phyloP scores from a whole-genome alignment of 2,888 invertebrate species.

The Caenorhabditis wallacei region DNA sequence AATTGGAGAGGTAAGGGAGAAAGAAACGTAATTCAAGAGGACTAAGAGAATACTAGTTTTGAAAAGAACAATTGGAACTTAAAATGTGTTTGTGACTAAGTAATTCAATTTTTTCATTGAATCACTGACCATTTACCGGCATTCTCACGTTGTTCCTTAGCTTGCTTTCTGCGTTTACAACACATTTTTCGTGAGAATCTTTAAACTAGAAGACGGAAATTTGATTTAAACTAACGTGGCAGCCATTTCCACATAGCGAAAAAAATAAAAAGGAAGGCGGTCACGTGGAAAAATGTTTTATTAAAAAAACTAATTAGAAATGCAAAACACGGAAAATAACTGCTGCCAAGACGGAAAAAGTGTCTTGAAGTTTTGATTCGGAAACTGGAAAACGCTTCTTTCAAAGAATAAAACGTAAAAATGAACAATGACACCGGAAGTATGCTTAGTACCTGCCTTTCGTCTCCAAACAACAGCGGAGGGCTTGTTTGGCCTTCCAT shows the following conservation, averaged over 20 bases:
- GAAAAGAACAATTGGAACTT: no score
- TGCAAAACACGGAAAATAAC: not conserved
- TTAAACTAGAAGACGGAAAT: not conserved
- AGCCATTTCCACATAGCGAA: not conserved
- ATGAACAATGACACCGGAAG: conserved; percentile 47
- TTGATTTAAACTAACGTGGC: not conserved
- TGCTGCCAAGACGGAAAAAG: conserved; percentile 3
- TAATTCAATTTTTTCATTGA: no score
- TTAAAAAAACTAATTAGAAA: not conserved
- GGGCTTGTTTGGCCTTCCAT: conserved; percentile 44
- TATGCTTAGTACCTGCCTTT: conserved; percentile 45
- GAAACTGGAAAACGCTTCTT: not conserved
- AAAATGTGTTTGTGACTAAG: no score
- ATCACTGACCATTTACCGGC: conserved; percentile 45
- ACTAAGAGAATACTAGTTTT: no score
- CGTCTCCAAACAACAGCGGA: not conserved
- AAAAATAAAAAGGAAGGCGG: not conserved
- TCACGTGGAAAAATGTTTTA: conserved; percentile 16
- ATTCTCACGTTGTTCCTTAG: conserved; percentile 2
- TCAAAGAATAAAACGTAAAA: conserved; percentile 30
- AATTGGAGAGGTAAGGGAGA: no score
- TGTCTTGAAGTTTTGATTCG: not conserved
- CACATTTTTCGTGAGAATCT: conserved; percentile 19
- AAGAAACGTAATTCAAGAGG: conserved; percentile 30
- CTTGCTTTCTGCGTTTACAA: conserved; percentile 21